Base-by-base conservation (phyloP, 2,888 invertebrate species). In the Dynastes tityus region DNA sequence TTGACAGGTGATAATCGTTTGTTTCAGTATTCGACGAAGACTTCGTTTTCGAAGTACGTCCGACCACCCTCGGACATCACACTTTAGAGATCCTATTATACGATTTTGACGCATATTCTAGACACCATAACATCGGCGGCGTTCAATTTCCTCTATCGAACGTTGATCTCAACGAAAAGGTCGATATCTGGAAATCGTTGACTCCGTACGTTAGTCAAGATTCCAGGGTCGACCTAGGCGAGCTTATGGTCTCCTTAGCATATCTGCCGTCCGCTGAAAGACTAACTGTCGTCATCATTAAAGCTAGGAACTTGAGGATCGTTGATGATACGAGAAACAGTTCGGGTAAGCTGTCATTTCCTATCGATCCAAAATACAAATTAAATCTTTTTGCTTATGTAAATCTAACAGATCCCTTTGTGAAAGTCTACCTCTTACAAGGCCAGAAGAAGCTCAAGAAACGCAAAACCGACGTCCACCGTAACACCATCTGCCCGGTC, bases 61-160 rank as follows among this genome's bases (percentile, higher is more conserved):
- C 91, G 8, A 87, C 89, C 0, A 88, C 90, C 1, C 87, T 93
- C 75, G 88, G 89, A 6, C 89, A 90, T 55, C 89, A 91, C 74
- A 91, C 90, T 0, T 87, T 94, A 78, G 93, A 94, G 86, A 89
- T 94, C 73, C 86, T 93, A 4, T 84, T 94, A 0, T 93, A 91
- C 83, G 92, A 94, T 83, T 93, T 92, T 80, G 93, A 93, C 85
- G 92, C 93, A 2, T 92, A 92, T 85, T 91, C 91, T 0, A 89
- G 92, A 0, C 93, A 94, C 83, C 92, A 92, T 75, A 92, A 91
- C 84, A 91, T 94, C 78, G 94, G 94, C 6, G 91, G 92, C 77
- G 88, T 90, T 3, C 91, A 91, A 83, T 85, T 93, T 22, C 90
- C 91, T 0, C 84, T 94, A 80, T 89, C 89, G 3, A 89, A 89